A percentile compares a stretch with the other conserved stretches of the same genome.
Evolutionary conservation across 2,113 vertebrate genomes (phyloP).

Genomic region (Atrichornis clamosus): DNA sequence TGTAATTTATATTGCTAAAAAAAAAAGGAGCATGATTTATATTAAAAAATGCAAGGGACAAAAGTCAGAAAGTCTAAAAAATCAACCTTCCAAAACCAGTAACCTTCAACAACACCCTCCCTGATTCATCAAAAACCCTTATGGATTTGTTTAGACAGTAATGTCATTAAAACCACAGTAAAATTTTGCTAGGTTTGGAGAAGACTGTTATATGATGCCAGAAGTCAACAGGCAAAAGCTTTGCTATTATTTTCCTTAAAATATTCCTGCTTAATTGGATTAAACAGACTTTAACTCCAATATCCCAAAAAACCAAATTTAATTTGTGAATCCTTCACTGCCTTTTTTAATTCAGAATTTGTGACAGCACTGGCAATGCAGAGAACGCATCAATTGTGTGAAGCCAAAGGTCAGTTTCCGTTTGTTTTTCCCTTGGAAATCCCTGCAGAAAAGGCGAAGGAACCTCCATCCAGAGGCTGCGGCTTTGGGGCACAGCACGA

Average conservation of each 20-base stretch:
- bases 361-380: not conserved
- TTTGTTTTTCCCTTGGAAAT: not conserved
- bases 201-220: not conserved
- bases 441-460: not conserved
- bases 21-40: slow-evolving; percentile 7
- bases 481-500: not conserved
- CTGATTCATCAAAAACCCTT: not conserved
- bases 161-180: not conserved
- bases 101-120: not conserved
- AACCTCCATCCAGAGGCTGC: not conserved
- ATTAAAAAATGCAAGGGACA: not conserved
- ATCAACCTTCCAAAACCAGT: not conserved
- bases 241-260: not conserved
- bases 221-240: not conserved
- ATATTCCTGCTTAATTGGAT: not conserved
- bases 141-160: not conserved
- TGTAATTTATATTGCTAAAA: slow-evolving; percentile 40
- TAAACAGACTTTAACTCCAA: not conserved
- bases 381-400: accelerated
- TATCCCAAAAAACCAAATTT: not conserved
- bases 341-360: not conserved
- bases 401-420: not conserved
- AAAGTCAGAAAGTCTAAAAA: not conserved
- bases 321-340: not conserved
- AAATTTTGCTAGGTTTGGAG: not conserved